Evolutionary conservation across 2,113 vertebrate genomes (phyloP).

Genomic region (Cryptomyrus ogoouensis): DNA sequence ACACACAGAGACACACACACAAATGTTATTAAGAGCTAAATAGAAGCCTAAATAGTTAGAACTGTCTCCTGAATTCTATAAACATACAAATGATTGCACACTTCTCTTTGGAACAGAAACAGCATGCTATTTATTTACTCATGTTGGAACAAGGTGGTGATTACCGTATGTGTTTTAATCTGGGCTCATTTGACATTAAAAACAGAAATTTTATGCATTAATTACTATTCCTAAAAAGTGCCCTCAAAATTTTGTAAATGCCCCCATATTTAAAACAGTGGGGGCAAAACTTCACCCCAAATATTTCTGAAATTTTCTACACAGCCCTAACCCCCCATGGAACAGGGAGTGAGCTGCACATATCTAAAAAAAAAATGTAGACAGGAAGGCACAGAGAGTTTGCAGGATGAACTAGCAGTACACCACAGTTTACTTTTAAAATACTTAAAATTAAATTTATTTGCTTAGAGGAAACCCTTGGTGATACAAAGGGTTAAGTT

Average conservation of each 20-base stretch:
- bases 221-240: no score
- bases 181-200: no score
- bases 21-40: not conserved
- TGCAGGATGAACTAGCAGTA: not conserved
- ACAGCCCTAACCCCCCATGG: not conserved
- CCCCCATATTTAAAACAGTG: not conserved
- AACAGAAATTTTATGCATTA: no score
- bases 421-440: not conserved
- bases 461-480: not conserved
- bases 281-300: not conserved
- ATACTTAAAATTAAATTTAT: not conserved
- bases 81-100: not conserved
- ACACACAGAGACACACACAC: not conserved
- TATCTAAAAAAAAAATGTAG: not conserved
- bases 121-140: not conserved
- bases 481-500: not conserved
- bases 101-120: not conserved
- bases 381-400: not conserved
- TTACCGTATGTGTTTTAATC: no score
- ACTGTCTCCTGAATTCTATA: not conserved
- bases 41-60: not conserved
- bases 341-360: not conserved
- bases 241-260: no score
- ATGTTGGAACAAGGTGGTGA: no score
- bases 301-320: not conserved